Base-by-base conservation (phyloP, 2,888 invertebrate species). In the Candidula unifasciata region DNA sequence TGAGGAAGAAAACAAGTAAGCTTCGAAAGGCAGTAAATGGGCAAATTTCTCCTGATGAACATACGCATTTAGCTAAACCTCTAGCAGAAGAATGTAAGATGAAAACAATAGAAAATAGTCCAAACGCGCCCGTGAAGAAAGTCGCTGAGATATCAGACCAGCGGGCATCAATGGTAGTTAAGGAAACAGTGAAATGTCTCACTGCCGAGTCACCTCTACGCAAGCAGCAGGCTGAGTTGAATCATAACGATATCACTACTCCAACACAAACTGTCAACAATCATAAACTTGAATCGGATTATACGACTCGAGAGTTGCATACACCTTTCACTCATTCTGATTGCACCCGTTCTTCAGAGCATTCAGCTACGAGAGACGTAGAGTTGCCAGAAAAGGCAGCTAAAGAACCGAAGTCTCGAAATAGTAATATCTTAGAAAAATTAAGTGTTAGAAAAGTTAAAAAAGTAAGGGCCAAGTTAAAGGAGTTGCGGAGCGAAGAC, bases 391-490 rank as follows among this genome's bases (percentile, higher is more conserved):
- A 89, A 21, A 84, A 91, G 37, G 89, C 89, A 10, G 90, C 90
- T 21, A 88, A 86, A 85, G 90, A 90, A 52, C 68, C 86, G 10
- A 91, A 89, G 78, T 87, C 88, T 30, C 91, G 90, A 84, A 88
- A 89, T 18, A 88, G 88, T 60, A 87, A 87, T 8, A 86, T 92
- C 44, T 86, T 92, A 74, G 92, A 92, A 76, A 91, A 91, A 82
- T 87, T 92, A 21, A 91, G 91, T 84, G 90, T 91, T 8, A 85
- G 91, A 54, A 91, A 89, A 85, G 89, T 87, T n/a, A 91, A 88
- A 64, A 90, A 90, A 76, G 92, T 91, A 74, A 86, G 92, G 30
- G 92, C 92, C 2, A 91, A 89, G 87, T 79, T 91, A 52, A 91
- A 91, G 85, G 90, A 90, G 35, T 86, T 92, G 35, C 88, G 90